Conservation (phyloP, 2,797 vertebrate species). For the Hydrolagus colliei region DNA sequence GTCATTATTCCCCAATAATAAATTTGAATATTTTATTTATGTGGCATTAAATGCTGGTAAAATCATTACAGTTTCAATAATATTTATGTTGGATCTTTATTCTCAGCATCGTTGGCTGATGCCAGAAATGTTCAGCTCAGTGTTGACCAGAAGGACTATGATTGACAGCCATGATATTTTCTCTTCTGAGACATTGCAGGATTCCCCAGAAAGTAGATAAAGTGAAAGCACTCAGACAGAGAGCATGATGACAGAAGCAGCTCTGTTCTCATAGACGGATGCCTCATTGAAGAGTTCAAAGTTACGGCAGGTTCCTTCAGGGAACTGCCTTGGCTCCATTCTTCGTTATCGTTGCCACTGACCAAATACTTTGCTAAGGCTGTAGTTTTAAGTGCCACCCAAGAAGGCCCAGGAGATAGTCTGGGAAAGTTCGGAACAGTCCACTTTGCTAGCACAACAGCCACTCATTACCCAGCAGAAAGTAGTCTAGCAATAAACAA, state of each 20-base stretch:
- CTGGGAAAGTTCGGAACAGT: background rate
- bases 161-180: conserved; percentile 13
- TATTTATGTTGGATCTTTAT: conserved; percentile 15
- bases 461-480: background rate
- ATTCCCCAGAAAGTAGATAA: conserved; percentile 18
- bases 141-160: background rate
- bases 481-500: no score
- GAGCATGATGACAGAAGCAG: background rate
- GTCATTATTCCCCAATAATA: background rate
- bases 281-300: background rate
- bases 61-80: conserved; percentile 25
- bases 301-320: background rate
- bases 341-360: background rate
- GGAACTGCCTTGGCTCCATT: background rate
- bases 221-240: background rate
- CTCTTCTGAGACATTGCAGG: background rate
- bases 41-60: conserved; percentile 3
- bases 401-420: background rate
- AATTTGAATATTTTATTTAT: background rate
- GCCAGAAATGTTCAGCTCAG: background rate
- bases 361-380: background rate
- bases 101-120: background rate
- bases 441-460: background rate
- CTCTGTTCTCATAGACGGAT: background rate
- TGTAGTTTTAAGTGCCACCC: background rate